Conservation (phyloP, 2,113 vertebrate species). For the Strix aluco region DNA sequence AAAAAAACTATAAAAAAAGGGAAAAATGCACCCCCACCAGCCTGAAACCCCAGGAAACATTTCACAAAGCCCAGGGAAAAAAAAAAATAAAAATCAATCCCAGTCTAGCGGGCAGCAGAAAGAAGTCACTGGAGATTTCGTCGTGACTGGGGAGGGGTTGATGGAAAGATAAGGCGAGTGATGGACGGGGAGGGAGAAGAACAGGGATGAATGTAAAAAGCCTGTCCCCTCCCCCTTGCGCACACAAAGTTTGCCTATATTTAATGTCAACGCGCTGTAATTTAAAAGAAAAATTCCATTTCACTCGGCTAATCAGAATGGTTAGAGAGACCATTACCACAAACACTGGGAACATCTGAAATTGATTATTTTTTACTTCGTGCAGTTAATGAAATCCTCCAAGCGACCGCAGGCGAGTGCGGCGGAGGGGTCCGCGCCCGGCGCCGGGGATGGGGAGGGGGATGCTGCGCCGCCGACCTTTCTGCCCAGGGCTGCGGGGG, state of each 20-base stretch:
- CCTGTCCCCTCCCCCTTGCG: background rate
- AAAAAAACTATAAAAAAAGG: background rate
- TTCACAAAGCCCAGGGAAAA: background rate
- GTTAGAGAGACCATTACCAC: constrained; percentile 74
- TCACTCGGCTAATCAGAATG: constrained; percentile 75
- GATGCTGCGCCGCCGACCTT: background rate
- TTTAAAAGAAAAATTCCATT: constrained; percentile 78
- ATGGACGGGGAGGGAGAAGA: background rate
- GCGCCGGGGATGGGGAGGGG: background rate
- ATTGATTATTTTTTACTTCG: constrained; percentile 75
- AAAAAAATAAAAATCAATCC: background rate
- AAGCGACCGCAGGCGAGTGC: constrained; percentile 1
- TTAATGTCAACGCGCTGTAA: constrained; percentile 66
- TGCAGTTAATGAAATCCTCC: constrained; percentile 75
- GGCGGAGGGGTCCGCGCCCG: background rate
- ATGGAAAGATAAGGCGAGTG: background rate
- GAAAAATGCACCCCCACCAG: background rate
- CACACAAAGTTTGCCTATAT: constrained; percentile 59
- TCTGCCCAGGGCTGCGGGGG: background rate
- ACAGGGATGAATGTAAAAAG: background rate
- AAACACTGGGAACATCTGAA: constrained; percentile 76
- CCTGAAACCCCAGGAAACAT: background rate
- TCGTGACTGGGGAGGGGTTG: rapidly evolving
- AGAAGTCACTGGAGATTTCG: background rate
- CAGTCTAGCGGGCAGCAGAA: background rate